Evolutionary conservation across 1,140 invertebrate genomes (phyloP).

Genomic region (Reticulitermes speratus): DNA sequence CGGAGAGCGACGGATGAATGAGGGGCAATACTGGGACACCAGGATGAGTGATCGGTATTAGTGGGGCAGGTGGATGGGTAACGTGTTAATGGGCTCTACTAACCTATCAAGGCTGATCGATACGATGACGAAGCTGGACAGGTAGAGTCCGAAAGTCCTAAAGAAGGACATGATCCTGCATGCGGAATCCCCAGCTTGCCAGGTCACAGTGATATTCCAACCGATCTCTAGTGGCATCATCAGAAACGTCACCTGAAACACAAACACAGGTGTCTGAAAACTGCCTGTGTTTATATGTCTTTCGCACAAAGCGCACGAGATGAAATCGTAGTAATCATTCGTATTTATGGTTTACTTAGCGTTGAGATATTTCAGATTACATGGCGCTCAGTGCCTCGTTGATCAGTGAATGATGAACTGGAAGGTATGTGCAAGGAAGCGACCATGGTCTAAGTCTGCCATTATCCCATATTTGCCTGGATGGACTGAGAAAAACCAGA

Average conservation of each 20-base stretch:
- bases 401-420: too few relatives aligned
- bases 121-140: constrained; percentile 83
- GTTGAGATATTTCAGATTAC: too few relatives aligned
- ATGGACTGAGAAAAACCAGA: too few relatives aligned
- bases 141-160: constrained; percentile 78
- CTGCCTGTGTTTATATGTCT: too few relatives aligned
- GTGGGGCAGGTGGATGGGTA: background rate
- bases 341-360: too few relatives aligned
- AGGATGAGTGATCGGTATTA: background rate
- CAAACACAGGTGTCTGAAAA: background rate
- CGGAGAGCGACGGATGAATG: too few relatives aligned
- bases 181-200: constrained; percentile 76
- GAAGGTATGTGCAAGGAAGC: too few relatives aligned
- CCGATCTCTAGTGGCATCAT: constrained; percentile 90
- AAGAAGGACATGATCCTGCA: constrained; percentile 84
- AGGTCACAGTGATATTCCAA: constrained; percentile 79
- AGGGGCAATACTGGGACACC: background rate
- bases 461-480: too few relatives aligned
- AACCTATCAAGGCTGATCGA: constrained; percentile 86
- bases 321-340: too few relatives aligned
- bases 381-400: too few relatives aligned
- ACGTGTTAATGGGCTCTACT: constrained; percentile 36
- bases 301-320: too few relatives aligned
- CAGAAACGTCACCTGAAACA: constrained; percentile 75
- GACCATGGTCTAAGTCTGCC: too few relatives aligned